Base-by-base conservation (phyloP, 2,888 invertebrate species). In the Cyrtodaria siliqua region DNA sequence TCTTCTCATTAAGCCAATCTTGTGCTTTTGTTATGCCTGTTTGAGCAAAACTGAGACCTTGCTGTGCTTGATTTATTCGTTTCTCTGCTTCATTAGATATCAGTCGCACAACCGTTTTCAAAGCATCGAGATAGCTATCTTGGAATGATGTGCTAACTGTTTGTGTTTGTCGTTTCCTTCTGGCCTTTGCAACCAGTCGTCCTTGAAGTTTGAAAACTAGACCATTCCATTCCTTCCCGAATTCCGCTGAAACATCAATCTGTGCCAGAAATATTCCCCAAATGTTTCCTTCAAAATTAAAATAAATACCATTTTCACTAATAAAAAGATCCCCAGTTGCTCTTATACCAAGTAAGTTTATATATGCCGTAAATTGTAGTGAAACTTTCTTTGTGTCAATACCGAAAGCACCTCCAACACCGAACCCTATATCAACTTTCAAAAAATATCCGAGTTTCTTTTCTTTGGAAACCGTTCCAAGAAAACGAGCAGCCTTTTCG, bases 1-100 rank as follows among this genome's bases (percentile, higher is more conserved):
- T 78, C 40, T 80, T 80, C 16, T 68, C 53, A n/a, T 72, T 72
- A 8, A 84, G 49, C 78, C 74, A 79, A 9, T 68, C 42, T 42
- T 84, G 79, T 0, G 79, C 77, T 20, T 60, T 59, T 24, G 70
- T 53, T 14, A 80, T 20, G 29, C 27, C 59, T 3, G 18, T 49
- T 24, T 78, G 69, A 4, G 73, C 82, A 0, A 9, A 6, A 2
- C 53, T 56, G 12, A 78, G 12, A 1, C 53, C 71, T 12, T 75
- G 27, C 53, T 82, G 81, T 12, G 72, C 75, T 55, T 44, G 29
- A 12, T 47, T 66, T 20, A 84, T 56, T 47, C 84, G 50, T 33
- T 59, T 59, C 8, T 64, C 33, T 8, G 82, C 73, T n/a, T 57
- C 63, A 23, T 82, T 64, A 2, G 71, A 72, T 12, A 82, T 40